A percentile compares a stretch with the other conserved stretches of the same genome.
phyloP scores from a whole-genome alignment of 1,140 invertebrate species.

The Drosophila punjabiensis region DNA sequence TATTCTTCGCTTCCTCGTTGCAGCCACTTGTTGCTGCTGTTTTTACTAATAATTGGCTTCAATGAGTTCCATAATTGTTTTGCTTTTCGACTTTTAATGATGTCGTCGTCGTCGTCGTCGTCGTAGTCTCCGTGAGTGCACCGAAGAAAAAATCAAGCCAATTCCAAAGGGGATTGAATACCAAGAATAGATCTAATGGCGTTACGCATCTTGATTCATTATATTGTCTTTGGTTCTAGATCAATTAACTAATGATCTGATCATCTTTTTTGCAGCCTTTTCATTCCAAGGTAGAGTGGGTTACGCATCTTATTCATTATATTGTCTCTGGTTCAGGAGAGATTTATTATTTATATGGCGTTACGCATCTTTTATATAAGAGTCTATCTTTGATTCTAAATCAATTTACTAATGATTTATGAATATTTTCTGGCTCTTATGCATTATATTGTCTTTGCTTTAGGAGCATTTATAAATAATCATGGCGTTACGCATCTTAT shows the following conservation, averaged over 20 bases:
- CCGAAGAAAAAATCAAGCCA: neutral
- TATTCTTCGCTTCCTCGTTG: slow-evolving; percentile 23
- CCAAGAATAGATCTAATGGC: neutral
- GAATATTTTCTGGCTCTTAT: neutral
- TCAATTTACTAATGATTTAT: neutral
- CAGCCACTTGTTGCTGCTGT: slow-evolving; percentile 54
- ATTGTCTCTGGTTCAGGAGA: neutral
- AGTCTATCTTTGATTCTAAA: neutral
- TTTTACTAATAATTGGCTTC: slow-evolving; percentile 83
- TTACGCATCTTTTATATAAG: neutral
- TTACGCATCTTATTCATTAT: neutral
- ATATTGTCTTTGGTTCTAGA: neutral
- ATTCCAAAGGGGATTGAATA: neutral
- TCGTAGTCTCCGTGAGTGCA: slow-evolving; percentile 15
- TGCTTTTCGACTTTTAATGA: slow-evolving; percentile 83
- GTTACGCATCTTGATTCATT: neutral
- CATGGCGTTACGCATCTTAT: too few relatives aligned
- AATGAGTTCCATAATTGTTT: slow-evolving; percentile 84
- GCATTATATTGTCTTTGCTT: too few relatives aligned
- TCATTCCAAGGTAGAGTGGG: neutral
- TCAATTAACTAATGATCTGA: neutral
- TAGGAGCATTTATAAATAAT: too few relatives aligned
- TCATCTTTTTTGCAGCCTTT: neutral
- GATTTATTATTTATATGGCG: neutral
- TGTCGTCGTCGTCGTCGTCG: slow-evolving; percentile 60